Base-by-base conservation (phyloP, 2,113 vertebrate genomes). In the Megaceryle torquata region DNA sequence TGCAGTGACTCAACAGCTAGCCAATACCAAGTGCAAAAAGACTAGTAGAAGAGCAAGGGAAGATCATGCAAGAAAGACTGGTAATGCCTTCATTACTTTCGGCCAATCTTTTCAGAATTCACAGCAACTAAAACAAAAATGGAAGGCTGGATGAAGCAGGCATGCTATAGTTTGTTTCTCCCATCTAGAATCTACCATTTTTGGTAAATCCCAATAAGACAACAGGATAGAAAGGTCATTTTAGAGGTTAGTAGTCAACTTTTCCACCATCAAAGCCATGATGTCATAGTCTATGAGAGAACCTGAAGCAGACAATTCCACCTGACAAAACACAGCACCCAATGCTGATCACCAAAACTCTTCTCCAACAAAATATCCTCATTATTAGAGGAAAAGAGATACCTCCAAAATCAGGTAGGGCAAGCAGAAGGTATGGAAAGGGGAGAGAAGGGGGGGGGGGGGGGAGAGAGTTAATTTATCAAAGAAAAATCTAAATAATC, bases 361-460 rank as follows among this genome's bases (percentile, higher is more conserved):
- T 13, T 60, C 13, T 41, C 16, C 53, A 76, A 16, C 17, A 68
- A 76, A 85, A 61, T 10, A 83, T 4, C 31, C 28, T 46, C 11
- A 70, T 28, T 51, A 31, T 22, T 5, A 74, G 9, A n/a, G 35
- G 9, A n/a, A 84, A 82, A 72, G 3, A 60, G 6, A n/a, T 13
- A 33, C 5, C 39, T 57, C 22, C 53, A 82, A 53, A 89, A 86
- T 89, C 78, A 57, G 29, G 21, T 26, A 6, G 14, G 12, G 50
- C 11, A 71, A 65, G 17, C 2, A 5, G 28, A 86, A 90, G 5
- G 22, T 35, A 44, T 0, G 31, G 26, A 77, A 33, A 10, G 3
- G 17, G 15, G 8, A 3, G n/a, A 11, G 4, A 6, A 5, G 5
- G 17, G 37, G 8, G 8, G 4, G 1, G 1, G 2, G 24, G 17